These are phyloP conservation scores for Raphicerus campestris DNA, from an alignment of 2,113 vertebrate species.

Conservation along the genomic window DNA sequence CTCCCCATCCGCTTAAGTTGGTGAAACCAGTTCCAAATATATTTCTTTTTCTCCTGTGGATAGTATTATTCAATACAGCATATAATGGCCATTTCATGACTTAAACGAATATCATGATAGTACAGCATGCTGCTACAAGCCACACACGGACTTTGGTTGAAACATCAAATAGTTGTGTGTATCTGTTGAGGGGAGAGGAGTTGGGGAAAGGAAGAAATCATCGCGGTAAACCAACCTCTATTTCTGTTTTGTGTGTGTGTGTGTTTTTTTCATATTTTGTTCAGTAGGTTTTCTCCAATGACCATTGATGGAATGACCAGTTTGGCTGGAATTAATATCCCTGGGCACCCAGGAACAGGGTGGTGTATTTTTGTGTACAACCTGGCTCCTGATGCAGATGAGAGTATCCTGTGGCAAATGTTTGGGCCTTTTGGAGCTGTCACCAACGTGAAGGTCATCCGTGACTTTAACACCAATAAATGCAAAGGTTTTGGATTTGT, in stretches of 20 bases:
- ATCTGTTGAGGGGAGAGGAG: not conserved
- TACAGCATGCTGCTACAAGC: conserved; percentile 59
- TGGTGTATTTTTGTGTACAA: conserved; percentile 99
- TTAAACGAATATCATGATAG: not conserved
- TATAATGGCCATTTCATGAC: conserved; percentile 42
- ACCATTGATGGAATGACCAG: conserved; percentile 99
- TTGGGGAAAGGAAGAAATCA: not conserved
- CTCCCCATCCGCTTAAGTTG: not conserved
- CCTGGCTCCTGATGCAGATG: conserved; percentile 96
- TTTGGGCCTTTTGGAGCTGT: conserved; percentile 98
- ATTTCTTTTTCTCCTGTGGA: not conserved
- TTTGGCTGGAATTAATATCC: conserved; percentile 98
- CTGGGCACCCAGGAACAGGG: conserved; percentile 94
- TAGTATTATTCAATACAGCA: not conserved
- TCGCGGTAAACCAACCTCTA: conserved; percentile 39
- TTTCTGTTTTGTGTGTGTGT: not conserved
- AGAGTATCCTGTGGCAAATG: conserved; percentile 99
- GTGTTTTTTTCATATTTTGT: conserved; percentile 65
- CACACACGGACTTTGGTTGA: not conserved
- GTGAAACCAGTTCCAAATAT: conserved; percentile 40
- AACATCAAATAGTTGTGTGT: not conserved
- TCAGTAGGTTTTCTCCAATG: conserved; percentile 96
- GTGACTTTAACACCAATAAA: conserved; percentile 99
- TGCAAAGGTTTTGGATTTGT: conserved; percentile 99
- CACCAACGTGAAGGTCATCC: conserved; percentile 99